phyloP scores from a whole-genome alignment of 2,888 invertebrate species.

The Cerastis rubricosa region DNA sequence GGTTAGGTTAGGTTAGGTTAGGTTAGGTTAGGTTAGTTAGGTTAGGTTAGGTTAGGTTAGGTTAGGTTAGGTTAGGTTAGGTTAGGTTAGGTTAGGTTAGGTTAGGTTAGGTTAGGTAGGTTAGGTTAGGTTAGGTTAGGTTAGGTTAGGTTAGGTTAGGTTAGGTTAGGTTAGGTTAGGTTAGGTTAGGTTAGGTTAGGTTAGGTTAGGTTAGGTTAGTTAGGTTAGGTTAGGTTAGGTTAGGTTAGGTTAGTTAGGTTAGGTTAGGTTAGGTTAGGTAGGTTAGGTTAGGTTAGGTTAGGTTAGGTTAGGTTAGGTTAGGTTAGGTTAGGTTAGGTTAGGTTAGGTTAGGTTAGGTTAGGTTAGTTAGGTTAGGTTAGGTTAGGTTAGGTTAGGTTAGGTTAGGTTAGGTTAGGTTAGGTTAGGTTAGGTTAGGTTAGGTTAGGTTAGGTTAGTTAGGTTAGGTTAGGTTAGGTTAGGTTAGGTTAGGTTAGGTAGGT shows the following conservation, averaged over 20 bases:
- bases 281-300: neutral
- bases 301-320: slow-evolving; percentile 35
- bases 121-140: too few relatives aligned
- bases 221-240: slow-evolving; percentile 38
- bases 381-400: slow-evolving; percentile 42
- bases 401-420: slow-evolving; percentile 36
- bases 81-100: slow-evolving; percentile 59
- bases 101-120: slow-evolving; percentile 41
- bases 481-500: slow-evolving; percentile 11
- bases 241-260: slow-evolving; percentile 28
- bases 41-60: slow-evolving; percentile 62
- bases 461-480: slow-evolving; percentile 44
- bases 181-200: slow-evolving; percentile 58
- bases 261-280: slow-evolving; percentile 14
- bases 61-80: slow-evolving; percentile 54
- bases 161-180: slow-evolving; percentile 57
- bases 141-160: slow-evolving; percentile 28
- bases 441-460: slow-evolving; percentile 43
- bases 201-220: slow-evolving; percentile 37
- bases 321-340: slow-evolving; percentile 38
- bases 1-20: slow-evolving; percentile 59
- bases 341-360: slow-evolving; percentile 39
- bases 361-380: slow-evolving; percentile 41
- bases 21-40: slow-evolving; percentile 61
- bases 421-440: slow-evolving; percentile 37